phyloP scores from a whole-genome alignment of 2,797 vertebrate species.

The Luscinia luscinia region DNA sequence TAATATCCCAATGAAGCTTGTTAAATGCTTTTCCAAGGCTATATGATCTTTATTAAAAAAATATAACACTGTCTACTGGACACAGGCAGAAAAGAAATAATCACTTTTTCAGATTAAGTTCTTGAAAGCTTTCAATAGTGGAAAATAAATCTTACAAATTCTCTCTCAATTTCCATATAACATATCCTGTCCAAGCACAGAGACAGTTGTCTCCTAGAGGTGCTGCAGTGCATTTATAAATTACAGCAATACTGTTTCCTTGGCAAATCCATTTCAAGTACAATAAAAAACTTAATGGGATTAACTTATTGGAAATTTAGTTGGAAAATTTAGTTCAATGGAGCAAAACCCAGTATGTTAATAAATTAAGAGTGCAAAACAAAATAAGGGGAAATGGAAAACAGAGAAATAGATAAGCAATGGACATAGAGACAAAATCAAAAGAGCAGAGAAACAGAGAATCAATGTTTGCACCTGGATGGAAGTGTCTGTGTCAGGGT shows the following conservation, averaged over 20 bases:
- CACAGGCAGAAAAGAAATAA: constrained; percentile 38
- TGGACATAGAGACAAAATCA: not conserved
- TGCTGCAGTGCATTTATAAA: constrained; percentile 13
- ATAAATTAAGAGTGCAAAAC: not conserved
- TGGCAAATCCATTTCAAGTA: constrained; percentile 43
- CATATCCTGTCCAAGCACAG: not conserved
- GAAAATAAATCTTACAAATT: constrained; percentile 47
- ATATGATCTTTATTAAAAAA: constrained; percentile 11
- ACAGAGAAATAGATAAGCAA: not conserved
- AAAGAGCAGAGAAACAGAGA: not conserved
- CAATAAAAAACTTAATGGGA: constrained; percentile 21
- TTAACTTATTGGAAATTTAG: constrained; percentile 27
- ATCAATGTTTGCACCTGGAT: not conserved
- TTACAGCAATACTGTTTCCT: constrained; percentile 20
- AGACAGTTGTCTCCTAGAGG: constrained; percentile 35
- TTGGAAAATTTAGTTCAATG: not conserved
- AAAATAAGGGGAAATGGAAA: not conserved
- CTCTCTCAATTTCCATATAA: constrained; percentile 37
- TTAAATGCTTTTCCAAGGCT: constrained; percentile 36
- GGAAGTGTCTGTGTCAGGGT: not conserved
- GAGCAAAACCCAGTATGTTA: not conserved
- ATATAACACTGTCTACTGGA: not conserved
- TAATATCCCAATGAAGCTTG: constrained; percentile 14
- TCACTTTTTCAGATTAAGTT: constrained; percentile 63
- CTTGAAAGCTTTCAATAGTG: constrained; percentile 13